Percentiles rank a stretch among this genome's conserved stretches.
Conservation (phyloP, 2,113 vertebrate species). For the Siniperca chuatsi region DNA sequence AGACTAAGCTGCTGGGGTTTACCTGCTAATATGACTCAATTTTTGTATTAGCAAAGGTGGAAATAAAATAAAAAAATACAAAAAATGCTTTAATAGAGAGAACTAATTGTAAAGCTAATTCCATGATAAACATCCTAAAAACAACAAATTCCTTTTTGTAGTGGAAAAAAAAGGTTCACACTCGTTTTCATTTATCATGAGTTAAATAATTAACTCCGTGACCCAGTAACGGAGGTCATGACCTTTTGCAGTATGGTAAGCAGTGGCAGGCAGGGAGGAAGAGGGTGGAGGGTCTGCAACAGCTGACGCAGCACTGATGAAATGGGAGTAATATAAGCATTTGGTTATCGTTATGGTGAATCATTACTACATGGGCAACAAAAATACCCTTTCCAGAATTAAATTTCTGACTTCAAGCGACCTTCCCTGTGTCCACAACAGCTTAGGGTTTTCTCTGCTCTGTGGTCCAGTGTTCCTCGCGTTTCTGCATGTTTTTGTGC, state of each 20-base stretch:
- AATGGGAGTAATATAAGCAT: conserved; percentile 59
- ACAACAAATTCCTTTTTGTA: background rate
- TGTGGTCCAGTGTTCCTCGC: conserved; percentile 13
- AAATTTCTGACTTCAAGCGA: background rate
- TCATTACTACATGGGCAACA: conserved; percentile 21
- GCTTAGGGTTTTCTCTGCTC: background rate
- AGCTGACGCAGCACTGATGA: conserved; percentile 57
- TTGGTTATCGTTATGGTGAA: conserved; percentile 43
- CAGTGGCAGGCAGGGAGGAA: no score
- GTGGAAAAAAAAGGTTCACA: background rate
- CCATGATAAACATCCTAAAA: background rate
- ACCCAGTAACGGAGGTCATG: conserved; percentile 24
- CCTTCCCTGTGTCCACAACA: background rate
- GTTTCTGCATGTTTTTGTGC: background rate
- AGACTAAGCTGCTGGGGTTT: conserved; percentile 3
- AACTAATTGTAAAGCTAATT: background rate
- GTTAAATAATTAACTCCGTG: conserved; percentile 27
- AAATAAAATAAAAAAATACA: background rate
- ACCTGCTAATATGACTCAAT: conserved; percentile 1
- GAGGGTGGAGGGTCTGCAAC: background rate
- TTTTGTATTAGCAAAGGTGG: background rate
- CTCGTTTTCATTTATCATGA: background rate
- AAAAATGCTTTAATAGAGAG: background rate
- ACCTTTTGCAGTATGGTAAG: conserved; percentile 21
- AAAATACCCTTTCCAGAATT: background rate